Conservation (phyloP, 2,797 vertebrate genomes). For the Anguilla megastoma region DNA sequence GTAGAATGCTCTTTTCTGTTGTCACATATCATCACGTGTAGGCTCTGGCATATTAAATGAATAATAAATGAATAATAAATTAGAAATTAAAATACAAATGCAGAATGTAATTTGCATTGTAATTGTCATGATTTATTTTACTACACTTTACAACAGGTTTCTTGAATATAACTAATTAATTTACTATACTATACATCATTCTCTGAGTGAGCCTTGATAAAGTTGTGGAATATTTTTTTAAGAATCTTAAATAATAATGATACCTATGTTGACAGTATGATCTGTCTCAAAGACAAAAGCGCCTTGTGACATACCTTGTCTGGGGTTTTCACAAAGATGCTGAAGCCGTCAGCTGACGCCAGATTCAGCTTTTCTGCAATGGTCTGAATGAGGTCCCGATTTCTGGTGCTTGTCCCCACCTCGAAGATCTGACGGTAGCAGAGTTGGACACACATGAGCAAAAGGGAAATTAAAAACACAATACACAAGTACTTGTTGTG, state of each 20-base stretch:
- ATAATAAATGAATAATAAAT: background rate
- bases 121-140: background rate
- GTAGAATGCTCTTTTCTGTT: background rate
- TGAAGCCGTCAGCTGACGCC: conserved; percentile 83
- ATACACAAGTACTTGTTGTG: background rate
- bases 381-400: conserved; percentile 74
- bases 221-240: background rate
- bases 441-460: background rate
- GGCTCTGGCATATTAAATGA: background rate
- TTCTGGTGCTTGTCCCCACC: conserved; percentile 79
- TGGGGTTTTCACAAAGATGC: conserved; percentile 86
- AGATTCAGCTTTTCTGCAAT: conserved; percentile 74
- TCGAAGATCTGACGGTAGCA: conserved; percentile 73
- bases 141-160: background rate
- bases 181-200: too few species aligned
- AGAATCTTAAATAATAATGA: conserved; percentile 2
- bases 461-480: background rate
- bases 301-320: conserved; percentile 74
- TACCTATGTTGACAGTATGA: background rate
- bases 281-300: background rate
- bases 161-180: background rate
- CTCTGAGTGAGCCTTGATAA: background rate
- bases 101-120: background rate
- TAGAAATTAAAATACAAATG: background rate
- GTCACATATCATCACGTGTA: background rate